Conservation (phyloP, 2,888 invertebrate genomes). For the Tachystola acroxantha region DNA sequence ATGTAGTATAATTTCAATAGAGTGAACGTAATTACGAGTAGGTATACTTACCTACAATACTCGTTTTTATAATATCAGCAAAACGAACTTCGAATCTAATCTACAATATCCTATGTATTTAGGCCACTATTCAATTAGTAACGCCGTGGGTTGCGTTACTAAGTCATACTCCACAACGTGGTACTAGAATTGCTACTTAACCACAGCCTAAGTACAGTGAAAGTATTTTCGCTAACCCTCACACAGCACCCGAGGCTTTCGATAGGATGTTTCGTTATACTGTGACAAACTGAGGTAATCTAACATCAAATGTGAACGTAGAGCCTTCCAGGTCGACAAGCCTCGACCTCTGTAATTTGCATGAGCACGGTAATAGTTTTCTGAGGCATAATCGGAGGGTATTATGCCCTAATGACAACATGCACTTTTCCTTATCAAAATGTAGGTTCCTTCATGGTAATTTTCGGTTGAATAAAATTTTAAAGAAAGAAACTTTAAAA, state of each 20-base stretch:
- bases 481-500: conserved; percentile 3
- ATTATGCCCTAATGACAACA: conserved; percentile 14
- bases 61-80: neutral
- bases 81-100: conserved; percentile 6
- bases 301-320: neutral
- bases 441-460: conserved; percentile 9
- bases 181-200: neutral
- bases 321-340: conserved; percentile 14
- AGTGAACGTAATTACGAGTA: no score
- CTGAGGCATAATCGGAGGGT: conserved; percentile 18
- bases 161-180: neutral
- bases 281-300: neutral
- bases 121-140: conserved; percentile 11
- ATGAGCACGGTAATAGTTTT: conserved; percentile 25
- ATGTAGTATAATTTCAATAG: no score
- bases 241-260: no score
- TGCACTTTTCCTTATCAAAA: conserved; percentile 16
- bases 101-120: conserved; percentile 4
- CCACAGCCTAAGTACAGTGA: neutral
- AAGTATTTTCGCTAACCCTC: no score
- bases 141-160: conserved; percentile 7
- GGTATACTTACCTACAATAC: no score
- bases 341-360: conserved; percentile 21
- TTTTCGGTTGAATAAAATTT: conserved; percentile 9
- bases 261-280: neutral